Percentiles rank a stretch among this genome's conserved stretches.
Evolutionary conservation across 2,888 invertebrate genomes (phyloP).

Genomic region (Rhyacophila evoluta): DNA sequence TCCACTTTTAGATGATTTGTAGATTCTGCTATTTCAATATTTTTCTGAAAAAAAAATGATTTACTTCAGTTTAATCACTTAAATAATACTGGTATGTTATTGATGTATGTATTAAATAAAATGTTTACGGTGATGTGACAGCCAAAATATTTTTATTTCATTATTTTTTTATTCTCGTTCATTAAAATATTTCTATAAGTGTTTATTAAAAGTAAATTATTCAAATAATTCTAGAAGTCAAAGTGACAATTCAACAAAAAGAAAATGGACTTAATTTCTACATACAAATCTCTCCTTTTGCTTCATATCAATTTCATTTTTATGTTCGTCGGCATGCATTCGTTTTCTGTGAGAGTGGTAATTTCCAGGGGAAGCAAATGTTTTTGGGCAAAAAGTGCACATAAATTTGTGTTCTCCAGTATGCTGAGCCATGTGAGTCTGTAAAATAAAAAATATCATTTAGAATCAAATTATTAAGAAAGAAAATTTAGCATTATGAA

Average conservation of each 20-base stretch:
- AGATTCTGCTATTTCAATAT: conserved; percentile 13
- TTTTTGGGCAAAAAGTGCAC: conserved; percentile 55
- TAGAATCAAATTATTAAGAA: too few species aligned
- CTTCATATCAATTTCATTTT: conserved; percentile 31
- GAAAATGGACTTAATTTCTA: background rate
- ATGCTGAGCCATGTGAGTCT: conserved; percentile 55
- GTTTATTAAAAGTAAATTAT: too few species aligned
- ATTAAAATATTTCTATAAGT: too few species aligned
- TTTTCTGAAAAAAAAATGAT: conserved; percentile 37
- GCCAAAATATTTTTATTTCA: too few species aligned
- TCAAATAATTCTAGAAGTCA: too few species aligned
- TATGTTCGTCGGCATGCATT: conserved; percentile 55
- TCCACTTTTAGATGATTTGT: conserved; percentile 11
- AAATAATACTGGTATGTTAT: too few species aligned
- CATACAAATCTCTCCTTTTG: conserved; percentile 12
- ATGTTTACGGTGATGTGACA: too few species aligned
- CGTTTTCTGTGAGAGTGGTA: conserved; percentile 56
- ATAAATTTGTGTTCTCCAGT: conserved; percentile 54
- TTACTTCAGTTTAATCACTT: too few species aligned
- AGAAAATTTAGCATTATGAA: too few species aligned
- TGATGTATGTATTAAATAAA: too few species aligned
- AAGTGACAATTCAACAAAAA: too few species aligned
- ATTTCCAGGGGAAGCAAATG: conserved; percentile 56
- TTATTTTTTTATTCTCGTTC: too few species aligned
- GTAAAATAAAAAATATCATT: background rate